These are phyloP conservation scores for Dinothrombium tinctorium DNA, from an alignment of 1,140 invertebrate genomes.

Conservation along the genomic window DNA sequence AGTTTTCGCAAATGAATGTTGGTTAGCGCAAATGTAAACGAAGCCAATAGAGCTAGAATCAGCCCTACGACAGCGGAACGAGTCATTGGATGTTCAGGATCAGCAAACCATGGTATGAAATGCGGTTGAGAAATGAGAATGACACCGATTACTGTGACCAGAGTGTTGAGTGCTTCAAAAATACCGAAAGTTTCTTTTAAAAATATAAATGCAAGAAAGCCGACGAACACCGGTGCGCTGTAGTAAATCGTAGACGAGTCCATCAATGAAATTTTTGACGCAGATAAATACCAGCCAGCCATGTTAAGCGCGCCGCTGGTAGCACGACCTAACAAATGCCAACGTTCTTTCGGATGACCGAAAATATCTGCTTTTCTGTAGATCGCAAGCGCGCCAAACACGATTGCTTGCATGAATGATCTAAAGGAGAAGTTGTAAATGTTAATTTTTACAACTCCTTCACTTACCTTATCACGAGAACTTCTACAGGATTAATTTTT, in stretches of 20 bases:
- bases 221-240: slow-evolving; percentile 29
- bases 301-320: neutral
- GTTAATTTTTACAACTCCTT: too few species aligned
- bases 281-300: neutral
- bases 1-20: slow-evolving; percentile 30
- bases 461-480: too few species aligned
- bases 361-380: neutral
- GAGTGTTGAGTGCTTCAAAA: slow-evolving; percentile 24
- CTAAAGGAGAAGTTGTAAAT: neutral
- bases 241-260: slow-evolving; percentile 33
- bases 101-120: slow-evolving; percentile 1
- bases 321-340: neutral
- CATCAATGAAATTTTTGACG: neutral
- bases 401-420: neutral
- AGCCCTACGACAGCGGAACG: neutral
- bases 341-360: neutral
- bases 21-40: neutral
- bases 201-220: slow-evolving; percentile 27
- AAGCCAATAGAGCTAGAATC: neutral
- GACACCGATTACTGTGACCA: slow-evolving; percentile 25
- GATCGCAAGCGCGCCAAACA: neutral
- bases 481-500: too few species aligned
- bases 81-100: neutral
- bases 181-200: slow-evolving; percentile 28
- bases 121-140: slow-evolving; percentile 21